These are phyloP conservation scores for Timema podura DNA, from an alignment of 2,888 invertebrate genomes.

Conservation along the genomic window DNA sequence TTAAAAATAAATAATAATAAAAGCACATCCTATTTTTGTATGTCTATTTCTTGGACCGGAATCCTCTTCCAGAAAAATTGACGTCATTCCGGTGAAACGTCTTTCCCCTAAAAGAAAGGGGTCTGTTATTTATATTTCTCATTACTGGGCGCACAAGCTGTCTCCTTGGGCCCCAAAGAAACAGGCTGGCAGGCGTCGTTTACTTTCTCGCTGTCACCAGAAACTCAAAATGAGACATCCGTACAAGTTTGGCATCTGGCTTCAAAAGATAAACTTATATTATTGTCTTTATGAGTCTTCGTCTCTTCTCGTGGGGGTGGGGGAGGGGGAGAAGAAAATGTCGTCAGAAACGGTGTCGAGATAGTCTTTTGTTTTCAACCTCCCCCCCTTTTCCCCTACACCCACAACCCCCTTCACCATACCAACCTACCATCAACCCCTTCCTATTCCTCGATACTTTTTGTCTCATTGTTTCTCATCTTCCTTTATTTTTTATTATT, in stretches of 20 bases:
- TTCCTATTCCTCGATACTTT: too few relatives aligned
- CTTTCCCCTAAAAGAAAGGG: too few relatives aligned
- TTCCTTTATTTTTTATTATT: too few relatives aligned
- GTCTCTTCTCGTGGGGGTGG: not conserved
- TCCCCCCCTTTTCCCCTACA: not conserved
- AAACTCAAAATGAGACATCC: slow-evolving; percentile 17
- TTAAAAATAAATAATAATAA: too few relatives aligned
- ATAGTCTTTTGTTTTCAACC: too few relatives aligned
- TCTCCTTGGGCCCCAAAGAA: not conserved
- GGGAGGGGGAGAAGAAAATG: not conserved
- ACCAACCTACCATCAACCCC: too few relatives aligned
- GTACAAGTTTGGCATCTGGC: slow-evolving; percentile 17
- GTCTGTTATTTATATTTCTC: slow-evolving; percentile 16
- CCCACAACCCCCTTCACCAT: not conserved
- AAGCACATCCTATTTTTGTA: too few relatives aligned
- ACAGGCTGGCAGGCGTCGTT: not conserved
- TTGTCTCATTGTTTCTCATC: too few relatives aligned
- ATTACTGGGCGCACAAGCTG: slow-evolving; percentile 12
- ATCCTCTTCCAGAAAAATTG: too few relatives aligned
- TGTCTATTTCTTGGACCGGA: too few relatives aligned
- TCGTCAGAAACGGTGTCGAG: too few relatives aligned
- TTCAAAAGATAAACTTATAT: slow-evolving; percentile 17
- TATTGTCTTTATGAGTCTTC: slow-evolving; percentile 16
- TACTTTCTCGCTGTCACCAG: slow-evolving; percentile 9
- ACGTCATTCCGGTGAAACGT: too few relatives aligned